phyloP scores from a whole-genome alignment of 2,113 vertebrate genomes.

The Cavia porcellus region DNA sequence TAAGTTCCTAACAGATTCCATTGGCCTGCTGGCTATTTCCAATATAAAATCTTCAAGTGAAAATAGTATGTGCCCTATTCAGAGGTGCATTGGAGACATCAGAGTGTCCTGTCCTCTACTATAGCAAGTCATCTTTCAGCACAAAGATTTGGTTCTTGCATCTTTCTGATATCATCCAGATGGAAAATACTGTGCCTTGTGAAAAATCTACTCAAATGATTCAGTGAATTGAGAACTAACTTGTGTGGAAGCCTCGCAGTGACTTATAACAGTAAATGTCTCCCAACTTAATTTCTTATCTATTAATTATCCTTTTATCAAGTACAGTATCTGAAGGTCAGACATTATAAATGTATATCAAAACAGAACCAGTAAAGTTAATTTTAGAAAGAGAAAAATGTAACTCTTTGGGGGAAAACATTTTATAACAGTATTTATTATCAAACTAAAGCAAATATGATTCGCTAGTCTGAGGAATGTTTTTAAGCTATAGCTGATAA shows the following conservation, averaged over 20 bases:
- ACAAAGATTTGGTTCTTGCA: neutral
- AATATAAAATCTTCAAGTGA: neutral
- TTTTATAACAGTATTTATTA: conserved; percentile 54
- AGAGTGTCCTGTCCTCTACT: neutral
- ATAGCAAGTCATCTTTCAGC: neutral
- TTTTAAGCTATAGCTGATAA: conserved; percentile 12
- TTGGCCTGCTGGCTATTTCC: neutral
- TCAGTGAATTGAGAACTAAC: neutral
- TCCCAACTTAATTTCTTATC: conserved; percentile 18
- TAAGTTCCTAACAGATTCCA: neutral
- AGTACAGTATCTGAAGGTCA: neutral
- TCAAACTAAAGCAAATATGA: conserved; percentile 27
- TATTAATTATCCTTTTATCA: conserved; percentile 41
- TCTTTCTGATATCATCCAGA: neutral
- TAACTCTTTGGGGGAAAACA: conserved; percentile 17
- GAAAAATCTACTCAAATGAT: conserved; percentile 20
- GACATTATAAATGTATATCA: neutral
- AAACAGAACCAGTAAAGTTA: neutral
- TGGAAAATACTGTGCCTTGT: neutral
- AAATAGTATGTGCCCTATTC: neutral
- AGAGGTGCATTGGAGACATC: neutral
- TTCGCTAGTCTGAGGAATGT: conserved; percentile 1
- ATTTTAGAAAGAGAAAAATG: conserved; percentile 47
- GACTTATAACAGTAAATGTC: neutral
- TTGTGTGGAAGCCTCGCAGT: neutral